Evolutionary conservation across 1,140 invertebrate species (phyloP), one percentile per base, ranked within the genome.

Genomic region (Plutomurus gul): DNA sequence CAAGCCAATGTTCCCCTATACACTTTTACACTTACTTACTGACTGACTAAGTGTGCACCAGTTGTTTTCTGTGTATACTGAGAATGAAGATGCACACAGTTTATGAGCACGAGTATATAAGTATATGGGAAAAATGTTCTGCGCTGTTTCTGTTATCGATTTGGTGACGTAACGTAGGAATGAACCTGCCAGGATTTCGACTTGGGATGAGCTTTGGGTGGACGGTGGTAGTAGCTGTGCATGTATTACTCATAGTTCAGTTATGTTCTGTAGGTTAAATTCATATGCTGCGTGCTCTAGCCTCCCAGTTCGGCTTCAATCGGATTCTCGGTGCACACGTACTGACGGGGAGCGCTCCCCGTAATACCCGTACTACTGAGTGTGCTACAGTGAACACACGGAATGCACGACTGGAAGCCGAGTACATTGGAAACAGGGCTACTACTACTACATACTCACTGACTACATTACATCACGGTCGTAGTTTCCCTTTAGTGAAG

Each of bases 291-390:
- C 47, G 47, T 51, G 20, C 18, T 0, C 16, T 47, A 1, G 43
- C 16, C 43, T 16, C 20, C 3, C 43, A 13, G 27, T 33, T 60
- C 51, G 25, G 56, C 27, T 30, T 13, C 27, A 27, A 33, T 65
- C 56, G 56, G 56, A 65, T 65, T 65, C 56, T 65, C 27, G 27
- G 56, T 65, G 56, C 56, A 65, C 27, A 30, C 36, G 56, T 27
- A 65, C 56, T 33, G 27, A 65, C 5, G 18, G 20, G n/a, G 51
- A 13, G 16, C 36, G 36, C 11, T 33, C 56, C 39, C 39, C 39
- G n/a, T 43, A 43, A 43, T 1, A 43, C n/a, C 36, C 27, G 36
- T 65, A 65, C 56, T 33, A 65, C 18, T 33, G 27, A 36, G 6
- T 33, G 4, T 16, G 18, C 18, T 47, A 47, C 16, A 65, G 56